Conservation (phyloP, 2,888 invertebrate species). For the Cryptocheilus praepositus region DNA sequence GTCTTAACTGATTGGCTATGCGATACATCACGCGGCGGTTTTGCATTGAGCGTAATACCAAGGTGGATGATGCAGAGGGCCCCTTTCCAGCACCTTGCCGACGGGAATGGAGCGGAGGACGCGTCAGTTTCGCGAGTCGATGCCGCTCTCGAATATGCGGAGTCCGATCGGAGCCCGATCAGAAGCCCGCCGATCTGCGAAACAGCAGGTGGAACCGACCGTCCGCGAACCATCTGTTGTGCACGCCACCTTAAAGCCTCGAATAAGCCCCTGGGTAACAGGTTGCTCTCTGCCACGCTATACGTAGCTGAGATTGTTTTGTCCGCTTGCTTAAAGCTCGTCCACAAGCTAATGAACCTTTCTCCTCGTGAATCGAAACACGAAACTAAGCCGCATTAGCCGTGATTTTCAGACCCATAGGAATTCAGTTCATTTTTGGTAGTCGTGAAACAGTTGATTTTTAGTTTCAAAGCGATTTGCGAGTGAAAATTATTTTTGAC, state of each 20-base stretch:
- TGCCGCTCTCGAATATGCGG: not conserved
- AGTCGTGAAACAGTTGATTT: no score
- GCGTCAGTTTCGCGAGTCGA: conserved; percentile 5
- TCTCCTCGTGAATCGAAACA: conserved; percentile 14
- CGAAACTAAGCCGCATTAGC: no score
- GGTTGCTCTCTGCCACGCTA: conserved; percentile 49
- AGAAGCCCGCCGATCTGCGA: conserved; percentile 19
- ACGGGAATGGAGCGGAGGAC: no score
- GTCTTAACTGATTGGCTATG: no score
- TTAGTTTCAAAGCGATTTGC: no score
- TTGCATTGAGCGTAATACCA: no score
- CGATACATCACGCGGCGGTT: no score
- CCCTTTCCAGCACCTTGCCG: conserved; percentile 2
- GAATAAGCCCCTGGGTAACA: conserved; percentile 56
- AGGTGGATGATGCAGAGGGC: not conserved
- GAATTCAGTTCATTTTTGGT: no score
- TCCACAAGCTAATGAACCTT: conserved; percentile 60
- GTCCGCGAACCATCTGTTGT: conserved; percentile 66
- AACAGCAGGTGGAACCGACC: conserved; percentile 52
- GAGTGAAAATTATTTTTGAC: no score
- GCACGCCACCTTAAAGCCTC: conserved; percentile 53
- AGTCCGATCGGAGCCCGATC: conserved; percentile 29
- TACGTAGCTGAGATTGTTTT: conserved; percentile 59
- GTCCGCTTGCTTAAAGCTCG: conserved; percentile 44
- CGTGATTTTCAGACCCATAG: no score